phyloP scores from a whole-genome alignment of 2,113 vertebrate genomes.

The Globicephala melas region DNA sequence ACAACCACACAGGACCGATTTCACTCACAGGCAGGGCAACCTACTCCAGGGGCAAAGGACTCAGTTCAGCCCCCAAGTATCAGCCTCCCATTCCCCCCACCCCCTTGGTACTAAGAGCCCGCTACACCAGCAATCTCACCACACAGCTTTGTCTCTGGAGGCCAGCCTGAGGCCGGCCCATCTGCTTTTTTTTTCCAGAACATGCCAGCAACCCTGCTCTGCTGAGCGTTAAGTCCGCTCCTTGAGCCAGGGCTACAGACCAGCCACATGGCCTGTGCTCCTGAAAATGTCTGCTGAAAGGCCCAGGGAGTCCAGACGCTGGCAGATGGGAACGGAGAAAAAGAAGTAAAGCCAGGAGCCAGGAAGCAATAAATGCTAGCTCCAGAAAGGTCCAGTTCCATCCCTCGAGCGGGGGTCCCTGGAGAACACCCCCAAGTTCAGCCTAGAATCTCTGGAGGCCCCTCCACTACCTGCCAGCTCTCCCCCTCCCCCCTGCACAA shows the following conservation, averaged over 20 bases:
- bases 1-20: not conserved
- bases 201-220: slow-evolving; percentile 30
- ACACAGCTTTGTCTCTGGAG: slow-evolving; percentile 52
- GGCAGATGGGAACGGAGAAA: slow-evolving; percentile 16
- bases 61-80: not conserved
- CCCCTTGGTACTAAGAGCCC: not conserved
- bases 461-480: slow-evolving; percentile 40
- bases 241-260: slow-evolving; percentile 61
- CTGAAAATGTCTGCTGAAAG: slow-evolving; percentile 69
- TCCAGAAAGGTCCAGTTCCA: not conserved
- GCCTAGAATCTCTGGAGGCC: not conserved
- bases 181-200: slow-evolving; percentile 56
- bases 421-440: not conserved
- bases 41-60: not conserved
- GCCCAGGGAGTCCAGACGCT: slow-evolving; percentile 9
- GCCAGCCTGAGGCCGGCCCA: slow-evolving; percentile 34
- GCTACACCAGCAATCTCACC: slow-evolving; percentile 25
- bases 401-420: not conserved
- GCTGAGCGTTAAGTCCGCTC: not conserved
- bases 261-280: slow-evolving; percentile 63
- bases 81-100: not conserved
- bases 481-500: not conserved
- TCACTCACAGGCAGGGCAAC: not conserved
- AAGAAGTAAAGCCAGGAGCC: not conserved
- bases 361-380: slow-evolving; percentile 34